Conservation (phyloP, 1,140 invertebrate species). For the Berghia stephanieae region DNA sequence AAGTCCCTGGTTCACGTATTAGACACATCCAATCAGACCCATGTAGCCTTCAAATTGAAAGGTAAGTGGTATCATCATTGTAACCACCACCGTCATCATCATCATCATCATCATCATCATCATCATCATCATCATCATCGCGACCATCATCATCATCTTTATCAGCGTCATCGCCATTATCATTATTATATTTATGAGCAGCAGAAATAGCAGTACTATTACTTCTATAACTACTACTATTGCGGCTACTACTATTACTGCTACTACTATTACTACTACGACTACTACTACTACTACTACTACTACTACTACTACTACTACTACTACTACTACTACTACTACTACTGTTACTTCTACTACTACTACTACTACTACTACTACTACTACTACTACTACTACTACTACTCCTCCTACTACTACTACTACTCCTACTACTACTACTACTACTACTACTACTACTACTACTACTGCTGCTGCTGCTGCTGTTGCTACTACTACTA, state of each 20-base stretch:
- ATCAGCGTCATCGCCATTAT: too few relatives aligned
- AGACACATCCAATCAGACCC: constrained; percentile 13
- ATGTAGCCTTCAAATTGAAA: constrained; percentile 15
- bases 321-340: background rate
- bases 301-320: constrained; percentile 2
- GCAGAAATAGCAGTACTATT: background rate
- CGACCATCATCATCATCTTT: too few relatives aligned
- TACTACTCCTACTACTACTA: too few relatives aligned
- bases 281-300: constrained; percentile 1
- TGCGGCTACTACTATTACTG: background rate
- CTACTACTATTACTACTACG: too few relatives aligned
- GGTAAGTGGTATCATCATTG: too few relatives aligned
- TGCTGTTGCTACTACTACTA: background rate
- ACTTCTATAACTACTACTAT: background rate
- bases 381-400: constrained; percentile 1
- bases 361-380: background rate
- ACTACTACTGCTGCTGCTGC: constrained; percentile 1
- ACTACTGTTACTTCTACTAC: background rate
- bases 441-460: background rate
- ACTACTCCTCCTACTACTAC: too few relatives aligned
- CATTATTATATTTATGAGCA: too few relatives aligned
- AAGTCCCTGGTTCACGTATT: background rate
- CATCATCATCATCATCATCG: too few relatives aligned
- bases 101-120: too few relatives aligned
- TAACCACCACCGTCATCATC: too few relatives aligned